Evolutionary conservation across 53 echinoderm and acorn worm species (phyloP).

Genomic region (Hippasteria phrygiana): DNA sequence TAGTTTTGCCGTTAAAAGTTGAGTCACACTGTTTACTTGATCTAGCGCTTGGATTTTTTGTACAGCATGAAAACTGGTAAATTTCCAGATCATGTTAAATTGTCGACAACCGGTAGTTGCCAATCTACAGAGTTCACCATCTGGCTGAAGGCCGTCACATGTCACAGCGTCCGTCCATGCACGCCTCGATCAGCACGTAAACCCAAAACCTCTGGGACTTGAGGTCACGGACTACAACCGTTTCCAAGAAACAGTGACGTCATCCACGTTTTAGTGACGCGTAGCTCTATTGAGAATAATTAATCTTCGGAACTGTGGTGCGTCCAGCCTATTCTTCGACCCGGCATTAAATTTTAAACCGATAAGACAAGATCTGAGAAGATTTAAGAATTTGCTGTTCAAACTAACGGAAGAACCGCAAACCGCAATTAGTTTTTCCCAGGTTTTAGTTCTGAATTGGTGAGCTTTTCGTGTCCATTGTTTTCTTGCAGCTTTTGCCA

Average conservation of each 20-base stretch:
- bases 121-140: not conserved
- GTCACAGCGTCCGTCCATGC: not conserved
- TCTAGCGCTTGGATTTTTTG: not conserved
- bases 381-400: not conserved
- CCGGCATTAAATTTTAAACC: too few relatives aligned
- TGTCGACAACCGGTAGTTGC: not conserved
- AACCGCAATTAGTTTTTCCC: not conserved
- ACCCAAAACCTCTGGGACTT: not conserved
- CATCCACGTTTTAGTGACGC: constrained; percentile 28
- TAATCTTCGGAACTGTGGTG: not conserved
- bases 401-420: not conserved
- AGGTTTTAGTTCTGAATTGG: not conserved
- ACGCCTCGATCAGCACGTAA: not conserved
- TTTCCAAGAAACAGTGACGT: constrained; percentile 21
- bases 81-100: not conserved
- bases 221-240: constrained; percentile 25
- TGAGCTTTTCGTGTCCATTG: not conserved
- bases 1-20: not conserved
- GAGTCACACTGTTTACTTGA: not conserved
- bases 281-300: constrained; percentile 10
- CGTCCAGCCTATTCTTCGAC: not conserved
- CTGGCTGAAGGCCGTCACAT: not conserved
- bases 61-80: not conserved
- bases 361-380: not conserved
- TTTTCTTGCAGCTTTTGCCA: not conserved